Conservation (phyloP, 2,797 vertebrate genomes). For the Leptatherina wallacei region DNA sequence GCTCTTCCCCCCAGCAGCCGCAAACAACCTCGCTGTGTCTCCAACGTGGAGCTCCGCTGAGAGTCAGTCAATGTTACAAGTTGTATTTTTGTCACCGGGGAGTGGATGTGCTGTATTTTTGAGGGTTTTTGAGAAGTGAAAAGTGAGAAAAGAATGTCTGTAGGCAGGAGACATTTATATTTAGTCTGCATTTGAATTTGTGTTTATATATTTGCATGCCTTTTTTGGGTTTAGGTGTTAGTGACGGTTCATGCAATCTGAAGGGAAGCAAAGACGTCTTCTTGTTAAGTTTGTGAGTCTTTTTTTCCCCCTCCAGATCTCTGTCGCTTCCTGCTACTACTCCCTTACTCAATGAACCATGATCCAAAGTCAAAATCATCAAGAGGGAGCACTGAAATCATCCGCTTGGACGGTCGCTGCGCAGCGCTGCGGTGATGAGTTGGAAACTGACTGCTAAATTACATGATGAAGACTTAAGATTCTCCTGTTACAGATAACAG, state of each 20-base stretch:
- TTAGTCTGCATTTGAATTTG: constrained; percentile 59
- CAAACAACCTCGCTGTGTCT: constrained; percentile 81
- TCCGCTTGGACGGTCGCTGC: constrained; percentile 10
- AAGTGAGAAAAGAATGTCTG: constrained; percentile 67
- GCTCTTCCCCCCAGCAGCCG: constrained; percentile 56
- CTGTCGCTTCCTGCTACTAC: constrained; percentile 16
- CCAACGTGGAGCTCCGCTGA: constrained; percentile 71
- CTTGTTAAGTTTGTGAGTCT: constrained; percentile 18
- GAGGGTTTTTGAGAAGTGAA: constrained; percentile 63
- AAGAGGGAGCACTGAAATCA: constrained; percentile 48
- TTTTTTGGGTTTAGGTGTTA: constrained; percentile 27
- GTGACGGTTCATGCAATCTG: constrained; percentile 25
- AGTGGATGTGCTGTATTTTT: constrained; percentile 73
- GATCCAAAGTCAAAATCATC: constrained; percentile 58
- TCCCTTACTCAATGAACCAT: constrained; percentile 44
- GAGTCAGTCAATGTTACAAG: constrained; percentile 71
- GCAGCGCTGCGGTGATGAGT: constrained; percentile 58
- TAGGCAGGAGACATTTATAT: constrained; percentile 54
- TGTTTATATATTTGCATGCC: constrained; percentile 48
- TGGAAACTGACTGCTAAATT: constrained; percentile 74
- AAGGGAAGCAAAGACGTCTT: constrained; percentile 33
- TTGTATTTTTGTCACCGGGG: constrained; percentile 75
- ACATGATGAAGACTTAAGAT: constrained; percentile 58
- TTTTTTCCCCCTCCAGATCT: neutral
- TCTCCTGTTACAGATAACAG: constrained; percentile 65